Evolutionary conservation across 2,888 invertebrate species (phyloP), one percentile per base, ranked within the genome.

Genomic region (Stramonita haemastoma): DNA sequence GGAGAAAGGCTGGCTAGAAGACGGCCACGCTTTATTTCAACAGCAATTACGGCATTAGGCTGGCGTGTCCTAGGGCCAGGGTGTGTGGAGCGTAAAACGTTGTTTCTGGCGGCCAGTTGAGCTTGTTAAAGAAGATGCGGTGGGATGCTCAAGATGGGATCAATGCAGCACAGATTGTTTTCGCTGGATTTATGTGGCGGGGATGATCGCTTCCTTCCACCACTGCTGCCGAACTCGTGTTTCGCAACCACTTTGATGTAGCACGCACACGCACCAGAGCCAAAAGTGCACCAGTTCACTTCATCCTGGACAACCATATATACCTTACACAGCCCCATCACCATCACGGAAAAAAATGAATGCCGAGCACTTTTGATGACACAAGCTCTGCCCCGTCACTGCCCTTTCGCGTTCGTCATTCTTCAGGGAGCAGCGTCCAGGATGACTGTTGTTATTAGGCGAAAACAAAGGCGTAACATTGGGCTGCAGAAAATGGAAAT

Each of bases 131-230:
- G 66, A 32, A 5, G 34, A 34, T 32, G 79, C 32, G 32, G 32
- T 15, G 79, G n/a, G 73, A n/a, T 73, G 32, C 79, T 32, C 79
- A 32, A 34, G 34, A 15, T 46, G 56, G 56, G 85, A 60, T 83
- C 81, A 83, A 83, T 83, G 36, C 81, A 83, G 36, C 46, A 22
- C 46, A 46, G 46, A 36, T 46, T 36, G 81, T 83, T 83, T 83
- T 8, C 17, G 46, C 26, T 46, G 46, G 46, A 83, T 83, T 46
- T 83, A 46, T 83, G 81, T 83, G 46, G 26, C 81, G 46, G 81
- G 36, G 36, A 83, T 29, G 81, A 83, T 83, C 6, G 22, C 36
- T 83, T 83, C 81, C 46, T 46, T 6, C 73, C 34, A 32, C 6
- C 17, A 0, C 77, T 79, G 77, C 73, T 32, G 17, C 32, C 19